Conservation (phyloP, 2,797 vertebrate species). For the Knipowitschia caucasica region DNA sequence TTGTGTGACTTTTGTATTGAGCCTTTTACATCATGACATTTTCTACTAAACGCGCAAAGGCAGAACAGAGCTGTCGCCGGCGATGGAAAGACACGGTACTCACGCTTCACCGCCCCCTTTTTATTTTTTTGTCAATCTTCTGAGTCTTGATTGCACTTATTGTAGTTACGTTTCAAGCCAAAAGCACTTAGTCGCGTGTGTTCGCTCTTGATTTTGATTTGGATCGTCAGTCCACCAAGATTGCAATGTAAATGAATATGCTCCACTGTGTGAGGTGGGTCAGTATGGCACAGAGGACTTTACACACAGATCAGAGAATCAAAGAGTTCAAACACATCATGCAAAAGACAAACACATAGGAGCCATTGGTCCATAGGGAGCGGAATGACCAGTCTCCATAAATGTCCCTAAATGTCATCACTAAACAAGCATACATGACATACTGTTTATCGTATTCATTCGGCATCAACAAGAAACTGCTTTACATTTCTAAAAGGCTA, state of each 20-base stretch:
- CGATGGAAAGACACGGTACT: conserved; percentile 77
- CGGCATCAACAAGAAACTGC: too few relatives aligned
- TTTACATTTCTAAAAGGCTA: too few relatives aligned
- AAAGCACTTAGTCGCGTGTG: conserved; percentile 78
- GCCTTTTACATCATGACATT: conserved; percentile 76
- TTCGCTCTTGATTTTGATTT: conserved; percentile 30
- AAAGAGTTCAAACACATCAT: too few relatives aligned
- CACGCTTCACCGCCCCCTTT: conserved; percentile 30
- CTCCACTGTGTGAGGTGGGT: neutral
- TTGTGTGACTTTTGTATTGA: conserved; percentile 65
- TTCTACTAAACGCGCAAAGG: conserved; percentile 74
- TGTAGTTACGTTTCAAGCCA: conserved; percentile 72
- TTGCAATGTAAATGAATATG: conserved; percentile 25
- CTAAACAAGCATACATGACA: too few relatives aligned
- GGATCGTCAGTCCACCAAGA: conserved; percentile 48
- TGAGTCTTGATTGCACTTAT: conserved; percentile 78
- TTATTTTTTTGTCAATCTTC: conserved; percentile 36
- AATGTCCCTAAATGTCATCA: too few relatives aligned
- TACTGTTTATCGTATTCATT: too few relatives aligned
- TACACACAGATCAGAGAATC: too few relatives aligned
- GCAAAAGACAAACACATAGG: too few relatives aligned
- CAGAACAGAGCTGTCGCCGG: conserved; percentile 60
- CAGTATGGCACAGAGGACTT: neutral
- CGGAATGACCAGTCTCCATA: too few relatives aligned
- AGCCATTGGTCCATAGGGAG: too few relatives aligned